A percentile compares a stretch with the other conserved stretches of the same genome.
These are phyloP conservation scores for Pogonophryne albipinna DNA, from an alignment of 2,797 vertebrate genomes.

Conservation along the genomic window DNA sequence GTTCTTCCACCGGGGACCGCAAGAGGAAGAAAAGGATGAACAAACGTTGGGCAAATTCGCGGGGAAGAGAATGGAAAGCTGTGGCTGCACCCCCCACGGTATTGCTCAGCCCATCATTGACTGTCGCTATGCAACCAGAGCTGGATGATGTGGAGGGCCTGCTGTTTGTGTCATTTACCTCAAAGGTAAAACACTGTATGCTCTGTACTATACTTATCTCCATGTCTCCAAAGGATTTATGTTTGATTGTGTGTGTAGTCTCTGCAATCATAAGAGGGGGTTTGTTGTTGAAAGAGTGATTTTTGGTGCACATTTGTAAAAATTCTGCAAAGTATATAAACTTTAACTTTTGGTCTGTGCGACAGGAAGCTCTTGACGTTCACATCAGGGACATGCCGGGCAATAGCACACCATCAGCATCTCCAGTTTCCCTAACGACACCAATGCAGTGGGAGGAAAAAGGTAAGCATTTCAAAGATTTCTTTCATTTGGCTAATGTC, in stretches of 20 bases:
- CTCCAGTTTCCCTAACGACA: constrained; percentile 33
- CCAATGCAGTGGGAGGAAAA: constrained; percentile 8
- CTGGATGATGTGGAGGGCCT: constrained; percentile 96
- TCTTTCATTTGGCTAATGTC: background rate
- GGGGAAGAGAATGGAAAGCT: constrained; percentile 66
- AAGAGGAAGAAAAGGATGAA: constrained; percentile 62
- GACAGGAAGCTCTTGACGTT: constrained; percentile 81
- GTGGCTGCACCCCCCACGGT: constrained; percentile 42
- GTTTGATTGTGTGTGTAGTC: background rate
- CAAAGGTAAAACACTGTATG: constrained; percentile 86
- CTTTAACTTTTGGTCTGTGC: constrained; percentile 20
- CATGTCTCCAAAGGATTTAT: background rate
- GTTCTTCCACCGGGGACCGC: constrained; percentile 37
- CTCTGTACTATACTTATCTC: background rate
- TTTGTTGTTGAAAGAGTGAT: background rate
- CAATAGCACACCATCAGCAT: constrained; percentile 2
- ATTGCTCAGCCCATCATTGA: constrained; percentile 55
- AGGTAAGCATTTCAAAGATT: constrained; percentile 28
- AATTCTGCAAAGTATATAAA: background rate
- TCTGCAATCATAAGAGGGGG: background rate
- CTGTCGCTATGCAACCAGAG: constrained; percentile 90
- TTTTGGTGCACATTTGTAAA: background rate
- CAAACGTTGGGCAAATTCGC: constrained; percentile 53
- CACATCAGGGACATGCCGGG: constrained; percentile 64
- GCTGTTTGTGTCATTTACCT: constrained; percentile 95